Percentiles rank a stretch among this genome's conserved stretches.
Conservation (phyloP, 2,888 invertebrate species). For the Unio pictorum region DNA sequence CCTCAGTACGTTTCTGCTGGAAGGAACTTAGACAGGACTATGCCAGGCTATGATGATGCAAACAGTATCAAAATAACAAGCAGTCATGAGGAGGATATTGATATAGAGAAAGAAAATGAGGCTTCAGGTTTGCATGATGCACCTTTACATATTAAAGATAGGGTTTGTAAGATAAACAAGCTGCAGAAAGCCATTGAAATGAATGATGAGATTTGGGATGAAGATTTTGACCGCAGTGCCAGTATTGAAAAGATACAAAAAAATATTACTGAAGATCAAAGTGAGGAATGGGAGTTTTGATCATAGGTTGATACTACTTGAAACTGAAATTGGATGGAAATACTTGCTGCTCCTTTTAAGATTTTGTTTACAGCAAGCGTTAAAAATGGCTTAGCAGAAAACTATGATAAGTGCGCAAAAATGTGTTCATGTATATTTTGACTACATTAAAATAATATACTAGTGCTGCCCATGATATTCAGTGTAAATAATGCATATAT, state of each 20-base stretch:
- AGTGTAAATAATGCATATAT: too few species aligned
- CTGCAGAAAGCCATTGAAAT: constrained; percentile 45
- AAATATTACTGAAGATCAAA: constrained; percentile 45
- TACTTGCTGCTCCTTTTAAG: too few species aligned
- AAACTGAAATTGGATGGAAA: too few species aligned
- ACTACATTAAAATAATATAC: too few species aligned
- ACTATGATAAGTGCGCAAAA: too few species aligned
- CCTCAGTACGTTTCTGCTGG: constrained; percentile 98
- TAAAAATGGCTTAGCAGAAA: too few species aligned
- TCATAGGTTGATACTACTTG: constrained; percentile 2
- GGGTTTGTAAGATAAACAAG: constrained; percentile 39
- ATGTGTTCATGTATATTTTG: too few species aligned
- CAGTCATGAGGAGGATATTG: constrained; percentile 17
- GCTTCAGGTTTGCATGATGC: constrained; percentile 19
- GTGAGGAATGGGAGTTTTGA: constrained; percentile 64
- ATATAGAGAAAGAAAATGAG: constrained; percentile 48
- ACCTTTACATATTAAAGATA: constrained; percentile 15
- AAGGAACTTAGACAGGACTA: constrained; percentile 64
- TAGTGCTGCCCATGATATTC: too few species aligned
- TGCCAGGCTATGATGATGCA: constrained; percentile 14
- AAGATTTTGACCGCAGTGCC: constrained; percentile 45
- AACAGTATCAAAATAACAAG: constrained; percentile 6
- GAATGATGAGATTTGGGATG: constrained; percentile 58
- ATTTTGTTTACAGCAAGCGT: too few species aligned
- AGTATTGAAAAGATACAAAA: constrained; percentile 60